Evolutionary conservation across 2,797 vertebrate species (phyloP).

Genomic region (Channallabes apus): DNA sequence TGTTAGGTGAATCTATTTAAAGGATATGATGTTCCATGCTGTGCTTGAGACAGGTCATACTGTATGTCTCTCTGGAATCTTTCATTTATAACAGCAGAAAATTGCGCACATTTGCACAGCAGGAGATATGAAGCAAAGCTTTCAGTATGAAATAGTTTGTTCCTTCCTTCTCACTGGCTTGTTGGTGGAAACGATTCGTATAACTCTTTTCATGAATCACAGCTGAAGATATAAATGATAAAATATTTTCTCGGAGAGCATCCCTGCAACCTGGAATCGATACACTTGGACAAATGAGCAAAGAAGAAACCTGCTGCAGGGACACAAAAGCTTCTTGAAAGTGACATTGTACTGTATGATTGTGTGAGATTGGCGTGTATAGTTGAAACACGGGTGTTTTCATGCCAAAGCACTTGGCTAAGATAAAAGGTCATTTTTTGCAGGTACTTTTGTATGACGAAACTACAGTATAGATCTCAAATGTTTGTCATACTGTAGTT

Average conservation of each 20-base stretch:
- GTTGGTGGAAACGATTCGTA: conserved; percentile 13
- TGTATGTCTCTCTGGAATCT: conserved; percentile 38
- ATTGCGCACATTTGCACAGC: conserved; percentile 46
- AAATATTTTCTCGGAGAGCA: conserved; percentile 36
- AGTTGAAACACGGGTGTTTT: conserved; percentile 17
- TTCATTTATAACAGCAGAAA: conserved; percentile 39
- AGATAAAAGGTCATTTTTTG: neutral
- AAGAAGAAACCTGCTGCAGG: conserved; percentile 24
- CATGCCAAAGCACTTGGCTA: neutral
- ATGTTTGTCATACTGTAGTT: neutral
- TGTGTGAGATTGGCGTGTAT: conserved; percentile 22
- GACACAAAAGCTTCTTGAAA: neutral
- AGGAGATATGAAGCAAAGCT: conserved; percentile 36
- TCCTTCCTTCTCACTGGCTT: conserved; percentile 23
- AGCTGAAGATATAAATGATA: conserved; percentile 30
- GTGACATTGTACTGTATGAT: conserved; percentile 25
- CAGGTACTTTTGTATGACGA: neutral
- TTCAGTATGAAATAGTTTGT: conserved; percentile 30
- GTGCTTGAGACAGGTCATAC: conserved; percentile 36
- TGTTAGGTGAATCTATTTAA: conserved; percentile 56
- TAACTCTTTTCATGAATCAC: conserved; percentile 5
- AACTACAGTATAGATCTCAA: neutral
- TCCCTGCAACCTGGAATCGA: conserved; percentile 28
- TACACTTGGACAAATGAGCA: conserved; percentile 38
- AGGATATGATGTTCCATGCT: conserved; percentile 46